phyloP scores from a whole-genome alignment of 2,888 invertebrate genomes.

The Apamea crenata region DNA sequence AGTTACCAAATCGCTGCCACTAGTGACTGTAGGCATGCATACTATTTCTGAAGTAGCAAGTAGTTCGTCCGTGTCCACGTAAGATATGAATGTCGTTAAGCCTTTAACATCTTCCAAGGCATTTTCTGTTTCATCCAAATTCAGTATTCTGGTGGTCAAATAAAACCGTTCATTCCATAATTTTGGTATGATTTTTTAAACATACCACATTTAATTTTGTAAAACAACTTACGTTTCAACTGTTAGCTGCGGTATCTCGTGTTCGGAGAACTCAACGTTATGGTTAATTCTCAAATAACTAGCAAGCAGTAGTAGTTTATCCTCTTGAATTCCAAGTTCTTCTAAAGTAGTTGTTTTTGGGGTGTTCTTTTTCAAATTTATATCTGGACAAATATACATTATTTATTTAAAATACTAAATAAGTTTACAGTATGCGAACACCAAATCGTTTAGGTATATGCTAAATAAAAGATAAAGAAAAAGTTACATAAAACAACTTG shows the following conservation, averaged over 20 bases:
- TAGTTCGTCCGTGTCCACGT: constrained; percentile 78
- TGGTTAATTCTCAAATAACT: constrained; percentile 44
- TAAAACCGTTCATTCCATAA: not conserved
- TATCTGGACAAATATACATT: constrained; percentile 40
- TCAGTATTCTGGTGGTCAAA: constrained; percentile 29
- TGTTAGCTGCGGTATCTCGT: constrained; percentile 29
- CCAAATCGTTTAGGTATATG: not conserved
- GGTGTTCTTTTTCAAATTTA: constrained; percentile 42
- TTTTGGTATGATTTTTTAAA: not conserved
- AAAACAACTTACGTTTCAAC: constrained; percentile 49
- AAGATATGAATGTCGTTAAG: constrained; percentile 71
- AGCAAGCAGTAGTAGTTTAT: constrained; percentile 40
- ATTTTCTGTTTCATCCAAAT: constrained; percentile 35
- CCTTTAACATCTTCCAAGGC: constrained; percentile 61
- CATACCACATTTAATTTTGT: not conserved
- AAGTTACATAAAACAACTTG: not conserved
- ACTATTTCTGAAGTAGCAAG: constrained; percentile 76
- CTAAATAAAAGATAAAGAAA: not conserved
- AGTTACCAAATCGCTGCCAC: constrained; percentile 37
- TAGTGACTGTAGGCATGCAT: constrained; percentile 71
- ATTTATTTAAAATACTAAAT: not conserved
- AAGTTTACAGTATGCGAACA: not conserved
- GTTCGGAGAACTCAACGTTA: constrained; percentile 46
- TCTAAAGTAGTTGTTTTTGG: constrained; percentile 41
- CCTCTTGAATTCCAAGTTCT: constrained; percentile 56